Base-by-base conservation (phyloP, 1,140 invertebrate species). In the Samia ricini region DNA sequence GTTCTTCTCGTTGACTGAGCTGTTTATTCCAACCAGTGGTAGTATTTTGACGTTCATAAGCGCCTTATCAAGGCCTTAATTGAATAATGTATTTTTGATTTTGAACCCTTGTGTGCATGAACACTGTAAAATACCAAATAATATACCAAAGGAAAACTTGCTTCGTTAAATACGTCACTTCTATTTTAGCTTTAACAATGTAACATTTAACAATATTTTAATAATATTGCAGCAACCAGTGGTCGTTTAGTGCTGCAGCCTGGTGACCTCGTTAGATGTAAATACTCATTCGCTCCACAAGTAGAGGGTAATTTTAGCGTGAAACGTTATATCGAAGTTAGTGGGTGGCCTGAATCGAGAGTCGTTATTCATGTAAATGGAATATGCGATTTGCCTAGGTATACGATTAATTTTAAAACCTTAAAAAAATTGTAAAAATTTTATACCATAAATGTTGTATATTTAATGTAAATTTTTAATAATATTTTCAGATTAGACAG, bases 381-480 rank as follows among this genome's bases (percentile, higher is more conserved):
- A 50, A 82, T 86, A 66, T 88, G 83, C 63, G 87, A 87, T 64
- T 60, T 90, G 33, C 85, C 87, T 15, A 86, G 85, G 87, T 90
- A 66, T n/a, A 19, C 20, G 10, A 26, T 26, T 22, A 12, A 48
- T 24, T 56, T 23, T 54, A 19, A 23, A 64, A 29, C 55, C 15
- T 23, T 54, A 20, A 20, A 15, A 42, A 42, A 4, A 15, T 42
- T 42, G 36, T 42, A 15, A 4, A 57, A 61, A 23, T 29, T 48
- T 2, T 55, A 20, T 36, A 36, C 33, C 6, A 36, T 15, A 36
- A 36, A 48, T 48, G 36, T 2, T 6, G 18, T 48, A n/a, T n/a
- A n/a, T n/a, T 36, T 8, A 8, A 36, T 36, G 33, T 10, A 48
- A 48, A 48, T 48, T 15, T 10, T 48, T 48, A 48, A 10, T 57